Evolutionary conservation across 2,888 invertebrate species (phyloP).

Genomic region (Sphecodes monilicornis): DNA sequence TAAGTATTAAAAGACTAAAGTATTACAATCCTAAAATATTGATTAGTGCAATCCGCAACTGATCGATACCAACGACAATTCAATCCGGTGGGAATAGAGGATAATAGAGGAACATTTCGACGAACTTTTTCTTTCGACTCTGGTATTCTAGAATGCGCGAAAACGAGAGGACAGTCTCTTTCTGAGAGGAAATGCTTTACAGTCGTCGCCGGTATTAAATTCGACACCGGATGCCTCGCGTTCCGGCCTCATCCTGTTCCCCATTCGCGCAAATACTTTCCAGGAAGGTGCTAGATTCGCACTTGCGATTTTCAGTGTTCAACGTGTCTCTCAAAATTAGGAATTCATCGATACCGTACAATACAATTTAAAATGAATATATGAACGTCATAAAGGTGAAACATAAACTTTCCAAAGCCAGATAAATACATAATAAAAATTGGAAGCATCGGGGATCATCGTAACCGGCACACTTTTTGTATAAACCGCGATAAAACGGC

Average conservation of each 20-base stretch:
- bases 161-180: background rate
- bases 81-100: background rate
- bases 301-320: background rate
- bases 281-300: slow-evolving; percentile 26
- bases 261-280: slow-evolving; percentile 33
- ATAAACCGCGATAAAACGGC: no score
- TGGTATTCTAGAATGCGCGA: background rate
- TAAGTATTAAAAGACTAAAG: background rate
- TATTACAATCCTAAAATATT: background rate
- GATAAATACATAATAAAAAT: no score
- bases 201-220: slow-evolving; percentile 45
- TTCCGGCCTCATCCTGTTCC: slow-evolving; percentile 18
- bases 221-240: slow-evolving; percentile 55
- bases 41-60: background rate
- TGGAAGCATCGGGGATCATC: no score
- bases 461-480: no score
- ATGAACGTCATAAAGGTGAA: no score
- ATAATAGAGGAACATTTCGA: background rate
- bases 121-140: background rate
- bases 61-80: background rate
- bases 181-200: background rate
- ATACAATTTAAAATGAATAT: background rate
- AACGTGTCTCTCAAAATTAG: background rate
- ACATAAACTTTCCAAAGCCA: no score
- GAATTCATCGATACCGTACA: background rate